Percentiles rank a stretch among this genome's conserved stretches.
Conservation (phyloP, 2,113 vertebrate genomes). For the Phoenicopterus ruber region DNA sequence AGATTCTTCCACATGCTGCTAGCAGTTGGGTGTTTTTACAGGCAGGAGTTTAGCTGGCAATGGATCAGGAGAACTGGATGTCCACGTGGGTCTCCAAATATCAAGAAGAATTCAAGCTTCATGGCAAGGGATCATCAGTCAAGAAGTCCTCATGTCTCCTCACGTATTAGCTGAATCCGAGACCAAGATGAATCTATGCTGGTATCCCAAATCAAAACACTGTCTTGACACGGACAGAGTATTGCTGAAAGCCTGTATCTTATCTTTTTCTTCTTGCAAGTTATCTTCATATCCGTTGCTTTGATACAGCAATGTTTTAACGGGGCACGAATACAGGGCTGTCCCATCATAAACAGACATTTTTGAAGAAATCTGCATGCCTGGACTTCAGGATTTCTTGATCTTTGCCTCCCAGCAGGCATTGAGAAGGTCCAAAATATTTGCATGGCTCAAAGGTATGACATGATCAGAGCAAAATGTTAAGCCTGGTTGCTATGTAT, state of each 20-base stretch:
- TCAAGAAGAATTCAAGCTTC: background rate
- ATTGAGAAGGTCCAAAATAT: conserved; percentile 6
- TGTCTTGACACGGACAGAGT: background rate
- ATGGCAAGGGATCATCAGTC: background rate
- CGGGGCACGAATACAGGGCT: background rate
- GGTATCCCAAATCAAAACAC: background rate
- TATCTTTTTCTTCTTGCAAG: background rate
- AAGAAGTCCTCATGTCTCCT: background rate
- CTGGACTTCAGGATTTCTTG: background rate
- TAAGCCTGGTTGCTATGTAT: conserved; percentile 32
- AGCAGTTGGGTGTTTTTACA: background rate
- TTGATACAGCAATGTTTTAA: background rate
- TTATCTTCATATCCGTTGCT: background rate
- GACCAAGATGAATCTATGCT: background rate
- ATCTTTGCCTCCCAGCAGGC: background rate
- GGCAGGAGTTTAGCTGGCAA: background rate
- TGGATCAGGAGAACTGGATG: background rate
- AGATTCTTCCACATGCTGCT: background rate
- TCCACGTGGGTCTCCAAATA: background rate
- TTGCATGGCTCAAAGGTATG: background rate
- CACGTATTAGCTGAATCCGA: background rate
- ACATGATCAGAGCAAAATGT: conserved; percentile 41
- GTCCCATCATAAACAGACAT: background rate
- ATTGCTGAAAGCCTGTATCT: background rate
- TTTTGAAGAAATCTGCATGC: background rate